These are phyloP conservation scores for Neoarius graeffei DNA, from an alignment of 2,113 vertebrate species.

Conservation along the genomic window DNA sequence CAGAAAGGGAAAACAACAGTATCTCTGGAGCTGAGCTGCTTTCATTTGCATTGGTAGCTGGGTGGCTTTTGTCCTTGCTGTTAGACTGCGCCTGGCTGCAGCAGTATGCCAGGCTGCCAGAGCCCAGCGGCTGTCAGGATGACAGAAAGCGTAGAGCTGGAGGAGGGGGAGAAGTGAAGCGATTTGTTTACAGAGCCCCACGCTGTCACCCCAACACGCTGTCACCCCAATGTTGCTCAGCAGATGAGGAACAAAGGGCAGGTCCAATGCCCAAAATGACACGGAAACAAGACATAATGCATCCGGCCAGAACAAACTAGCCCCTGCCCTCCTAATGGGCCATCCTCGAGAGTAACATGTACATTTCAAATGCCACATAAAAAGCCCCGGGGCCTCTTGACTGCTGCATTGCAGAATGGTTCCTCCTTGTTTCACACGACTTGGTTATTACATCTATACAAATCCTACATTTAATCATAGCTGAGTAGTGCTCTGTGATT, in stretches of 20 bases:
- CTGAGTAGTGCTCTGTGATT: neutral
- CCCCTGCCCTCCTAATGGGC: conserved; percentile 8
- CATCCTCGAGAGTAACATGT: neutral
- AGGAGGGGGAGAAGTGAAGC: conserved; percentile 22
- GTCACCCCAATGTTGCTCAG: conserved; percentile 4
- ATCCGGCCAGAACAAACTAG: conserved; percentile 16
- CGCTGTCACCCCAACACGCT: conserved; percentile 32
- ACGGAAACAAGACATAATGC: conserved; percentile 14
- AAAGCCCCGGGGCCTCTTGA: conserved; percentile 8
- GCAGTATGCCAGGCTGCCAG: conserved; percentile 27
- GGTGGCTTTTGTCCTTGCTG: conserved; percentile 42
- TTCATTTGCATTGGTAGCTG: conserved; percentile 39
- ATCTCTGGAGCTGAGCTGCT: conserved; percentile 29
- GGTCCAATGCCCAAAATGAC: conserved; percentile 16
- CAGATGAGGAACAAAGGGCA: conserved; percentile 25
- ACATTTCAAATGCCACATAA: conserved; percentile 29
- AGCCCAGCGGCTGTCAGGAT: conserved; percentile 49
- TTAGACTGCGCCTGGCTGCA: conserved; percentile 23
- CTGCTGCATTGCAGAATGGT: neutral
- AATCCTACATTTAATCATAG: conserved; percentile 13
- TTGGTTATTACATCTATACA: conserved; percentile 16
- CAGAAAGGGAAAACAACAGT: conserved; percentile 12
- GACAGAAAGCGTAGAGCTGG: conserved; percentile 41
- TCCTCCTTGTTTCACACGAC: conserved; percentile 5
- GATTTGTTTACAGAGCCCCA: conserved; percentile 37